Percentiles rank a stretch among this genome's conserved stretches.
Conservation (phyloP, 2,797 vertebrate species). For the Alcedo atthis region DNA sequence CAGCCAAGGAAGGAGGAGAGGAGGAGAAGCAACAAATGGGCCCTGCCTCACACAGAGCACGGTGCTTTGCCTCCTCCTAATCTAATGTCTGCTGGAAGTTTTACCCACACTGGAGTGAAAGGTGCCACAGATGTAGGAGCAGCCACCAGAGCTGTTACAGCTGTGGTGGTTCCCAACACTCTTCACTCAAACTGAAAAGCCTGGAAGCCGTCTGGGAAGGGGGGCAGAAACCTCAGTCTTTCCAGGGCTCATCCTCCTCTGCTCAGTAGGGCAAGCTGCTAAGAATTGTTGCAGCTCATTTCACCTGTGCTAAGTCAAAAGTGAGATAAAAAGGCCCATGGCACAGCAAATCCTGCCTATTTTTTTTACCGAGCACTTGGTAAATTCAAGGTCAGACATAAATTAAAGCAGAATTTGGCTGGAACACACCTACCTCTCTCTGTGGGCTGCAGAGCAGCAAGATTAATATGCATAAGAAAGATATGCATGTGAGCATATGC, state of each 20-base stretch:
- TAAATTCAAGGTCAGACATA: not conserved
- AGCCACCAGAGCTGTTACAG: not conserved
- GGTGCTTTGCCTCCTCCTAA: slow-evolving; percentile 66
- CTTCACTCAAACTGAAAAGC: not conserved
- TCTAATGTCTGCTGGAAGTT: slow-evolving; percentile 32
- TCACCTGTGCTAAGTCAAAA: not conserved
- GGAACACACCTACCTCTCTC: not conserved
- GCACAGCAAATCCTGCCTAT: not conserved
- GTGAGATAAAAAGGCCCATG: not conserved
- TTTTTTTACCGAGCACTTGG: not conserved
- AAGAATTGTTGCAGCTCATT: not conserved
- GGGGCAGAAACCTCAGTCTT: not conserved
- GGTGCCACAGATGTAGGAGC: not conserved
- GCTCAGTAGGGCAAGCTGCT: not conserved
- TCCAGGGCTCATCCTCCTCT: not conserved
- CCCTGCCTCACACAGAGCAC: not conserved
- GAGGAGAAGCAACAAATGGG: not conserved
- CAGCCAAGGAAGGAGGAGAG: not conserved
- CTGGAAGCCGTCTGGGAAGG: not conserved
- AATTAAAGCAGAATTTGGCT: not conserved
- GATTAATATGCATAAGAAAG: not conserved
- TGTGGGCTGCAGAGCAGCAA: slow-evolving; percentile 11
- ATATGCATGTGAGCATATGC: not conserved
- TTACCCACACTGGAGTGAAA: not conserved
- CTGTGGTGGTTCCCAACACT: not conserved